These are phyloP conservation scores for Trochalopteron elliotii DNA, from an alignment of 2,113 vertebrate species.

Conservation along the genomic window DNA sequence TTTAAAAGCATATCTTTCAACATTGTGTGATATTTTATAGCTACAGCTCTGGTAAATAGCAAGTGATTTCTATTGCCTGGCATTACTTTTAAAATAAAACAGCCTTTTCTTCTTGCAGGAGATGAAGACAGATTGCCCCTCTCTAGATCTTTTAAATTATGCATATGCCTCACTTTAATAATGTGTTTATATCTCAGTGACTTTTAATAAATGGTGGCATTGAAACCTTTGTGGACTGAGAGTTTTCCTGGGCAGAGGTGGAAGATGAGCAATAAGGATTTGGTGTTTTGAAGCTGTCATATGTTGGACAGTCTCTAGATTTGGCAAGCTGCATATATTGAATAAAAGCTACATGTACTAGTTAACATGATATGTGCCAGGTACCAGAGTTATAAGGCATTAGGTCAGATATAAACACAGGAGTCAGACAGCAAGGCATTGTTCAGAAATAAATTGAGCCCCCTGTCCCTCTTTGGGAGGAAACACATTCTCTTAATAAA, in stretches of 20 bases:
- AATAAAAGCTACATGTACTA: not conserved
- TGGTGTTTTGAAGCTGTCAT: not conserved
- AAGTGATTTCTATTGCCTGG: not conserved
- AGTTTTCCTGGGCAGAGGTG: not conserved
- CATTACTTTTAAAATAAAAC: not conserved
- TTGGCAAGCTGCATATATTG: not conserved
- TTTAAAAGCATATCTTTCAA: not conserved
- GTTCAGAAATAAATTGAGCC: not conserved
- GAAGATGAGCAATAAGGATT: not conserved
- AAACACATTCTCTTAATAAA: slow-evolving; percentile 31
- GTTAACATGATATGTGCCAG: slow-evolving; percentile 5
- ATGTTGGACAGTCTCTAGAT: not conserved
- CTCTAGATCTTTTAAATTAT: not conserved
- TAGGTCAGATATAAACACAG: not conserved
- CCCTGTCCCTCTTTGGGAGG: not conserved
- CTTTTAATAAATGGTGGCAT: slow-evolving; percentile 1
- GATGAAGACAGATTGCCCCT: not conserved
- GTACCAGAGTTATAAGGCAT: not conserved
- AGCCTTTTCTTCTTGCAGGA: not conserved
- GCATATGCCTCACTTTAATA: not conserved
- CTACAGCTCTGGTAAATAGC: not conserved
- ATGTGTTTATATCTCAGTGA: not conserved
- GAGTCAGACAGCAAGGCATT: not conserved
- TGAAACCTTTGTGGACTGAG: not conserved
- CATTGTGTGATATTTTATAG: not conserved